A percentile compares a stretch with the other conserved stretches of the same genome.
phyloP scores from a whole-genome alignment of 2,888 invertebrate genomes.

The Morpho deidamia region DNA sequence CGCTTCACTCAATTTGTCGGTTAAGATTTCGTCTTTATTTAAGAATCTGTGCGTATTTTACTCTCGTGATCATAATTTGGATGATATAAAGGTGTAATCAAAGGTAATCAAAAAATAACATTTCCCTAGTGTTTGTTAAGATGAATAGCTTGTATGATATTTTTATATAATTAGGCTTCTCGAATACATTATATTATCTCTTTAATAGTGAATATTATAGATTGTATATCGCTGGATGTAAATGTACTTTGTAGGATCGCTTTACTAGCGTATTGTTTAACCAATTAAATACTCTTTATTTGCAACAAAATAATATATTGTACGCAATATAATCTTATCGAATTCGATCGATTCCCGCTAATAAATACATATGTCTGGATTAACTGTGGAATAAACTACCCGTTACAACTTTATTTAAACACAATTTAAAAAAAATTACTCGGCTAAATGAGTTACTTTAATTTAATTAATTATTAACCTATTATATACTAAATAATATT shows the following conservation, averaged over 20 bases:
- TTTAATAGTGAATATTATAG: neutral
- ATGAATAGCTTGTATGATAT: constrained; percentile 11
- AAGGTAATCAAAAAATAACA: neutral
- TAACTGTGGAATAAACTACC: too few relatives aligned
- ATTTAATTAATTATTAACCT: too few relatives aligned
- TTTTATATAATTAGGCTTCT: constrained; percentile 16
- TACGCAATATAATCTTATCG: neutral
- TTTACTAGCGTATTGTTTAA: neutral
- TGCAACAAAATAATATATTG: neutral
- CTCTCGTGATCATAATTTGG: too few relatives aligned
- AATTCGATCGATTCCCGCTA: too few relatives aligned
- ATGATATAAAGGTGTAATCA: neutral
- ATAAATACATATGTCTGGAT: too few relatives aligned
- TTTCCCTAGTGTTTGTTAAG: neutral
- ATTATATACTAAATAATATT: too few relatives aligned
- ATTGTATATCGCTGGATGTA: constrained; percentile 12
- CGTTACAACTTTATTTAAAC: too few relatives aligned
- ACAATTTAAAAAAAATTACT: too few relatives aligned
- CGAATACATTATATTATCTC: constrained; percentile 6
- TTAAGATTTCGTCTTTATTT: too few relatives aligned
- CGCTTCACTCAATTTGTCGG: too few relatives aligned
- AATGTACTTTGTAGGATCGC: constrained; percentile 30
- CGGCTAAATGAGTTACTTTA: too few relatives aligned
- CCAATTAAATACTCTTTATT: neutral
- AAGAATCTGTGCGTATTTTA: too few relatives aligned